Base-by-base conservation (phyloP, 1,140 invertebrate genomes). In the Conus betulinus region DNA sequence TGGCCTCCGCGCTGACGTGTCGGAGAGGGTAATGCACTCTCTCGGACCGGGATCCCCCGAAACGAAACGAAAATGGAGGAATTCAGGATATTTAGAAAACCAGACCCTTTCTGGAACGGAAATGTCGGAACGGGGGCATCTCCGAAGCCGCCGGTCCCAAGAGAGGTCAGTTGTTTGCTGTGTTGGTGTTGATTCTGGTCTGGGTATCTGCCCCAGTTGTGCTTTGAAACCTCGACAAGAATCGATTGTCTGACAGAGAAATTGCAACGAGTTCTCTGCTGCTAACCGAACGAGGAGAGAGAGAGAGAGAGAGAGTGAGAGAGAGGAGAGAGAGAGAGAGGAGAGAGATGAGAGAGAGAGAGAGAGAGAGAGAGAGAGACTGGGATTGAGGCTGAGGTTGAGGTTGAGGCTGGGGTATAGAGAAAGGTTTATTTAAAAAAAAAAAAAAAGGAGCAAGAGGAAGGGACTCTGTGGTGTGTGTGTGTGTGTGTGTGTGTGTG, bases 61-160 rank as follows among this genome's bases (percentile, higher is more conserved):
- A 57, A 74, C 85, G 85, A 87, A 87, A 87, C 71, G 71, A 78
- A 78, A 55, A 87, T 51, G 85, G 85, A 78, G 74, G 74, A 87
- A 76, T 74, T 55, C 85, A 87, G 85, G 85, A 87, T 87, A 87
- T 87, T 87, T 78, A 87, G 85, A 87, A 87, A 87, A 87, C 39
- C 74, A 78, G 71, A 87, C 71, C 85, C 85, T 87, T 87, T 87
- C 85, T 87, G 85, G 85, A 79, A 17, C 85, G 85, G 85, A 87
- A 87, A 87, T 87, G 85, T 87, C 85, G 85, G 71, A 78, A 20
- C 51, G 85, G 71, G 71, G 23, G 20, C 57, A 84, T 84, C 82
- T 84, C 55, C 82, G 55, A 39, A 84, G 27, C 55, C 17, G 8
- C 17, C 5, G 20, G 53, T 52, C 82, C 52, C 82, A 15, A 51